Evolutionary conservation across 2,888 invertebrate genomes (phyloP).

Genomic region (Drosophila setosimentum): DNA sequence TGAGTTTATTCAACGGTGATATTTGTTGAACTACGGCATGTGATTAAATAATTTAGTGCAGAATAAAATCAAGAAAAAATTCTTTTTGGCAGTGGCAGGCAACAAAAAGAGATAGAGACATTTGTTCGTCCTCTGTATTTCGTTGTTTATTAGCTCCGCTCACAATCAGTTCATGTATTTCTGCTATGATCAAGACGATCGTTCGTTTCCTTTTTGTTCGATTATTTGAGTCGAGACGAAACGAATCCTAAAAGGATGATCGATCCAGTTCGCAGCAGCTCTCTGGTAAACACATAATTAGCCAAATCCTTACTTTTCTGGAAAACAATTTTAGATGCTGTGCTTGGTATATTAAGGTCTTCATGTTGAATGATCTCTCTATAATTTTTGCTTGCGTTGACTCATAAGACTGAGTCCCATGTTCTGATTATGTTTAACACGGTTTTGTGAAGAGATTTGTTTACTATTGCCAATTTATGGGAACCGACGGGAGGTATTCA

Average conservation of each 20-base stretch:
- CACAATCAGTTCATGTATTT: not conserved
- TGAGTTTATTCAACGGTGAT: not conserved
- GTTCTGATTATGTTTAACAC: not conserved
- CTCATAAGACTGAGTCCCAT: not conserved
- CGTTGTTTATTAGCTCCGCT: not conserved
- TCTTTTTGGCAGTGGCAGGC: not conserved
- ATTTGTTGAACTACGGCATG: not conserved
- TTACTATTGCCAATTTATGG: not conserved
- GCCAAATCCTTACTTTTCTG: not conserved
- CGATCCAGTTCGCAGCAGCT: not conserved
- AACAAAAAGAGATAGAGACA: not conserved
- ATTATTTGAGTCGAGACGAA: not conserved
- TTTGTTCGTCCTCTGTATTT: not conserved
- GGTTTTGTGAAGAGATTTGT: not conserved
- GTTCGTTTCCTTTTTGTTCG: not conserved
- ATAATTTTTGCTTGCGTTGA: not conserved
- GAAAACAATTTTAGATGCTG: not conserved
- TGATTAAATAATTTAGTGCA: not conserved
- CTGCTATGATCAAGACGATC: not conserved
- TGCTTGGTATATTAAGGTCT: not conserved
- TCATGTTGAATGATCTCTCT: not conserved
- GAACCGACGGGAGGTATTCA: slow-evolving; percentile 5
- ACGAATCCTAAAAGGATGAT: no score
- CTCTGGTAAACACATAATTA: not conserved
- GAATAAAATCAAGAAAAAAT: not conserved